Conservation (phyloP, 2,888 invertebrate species). For the Lottia gigantea region DNA sequence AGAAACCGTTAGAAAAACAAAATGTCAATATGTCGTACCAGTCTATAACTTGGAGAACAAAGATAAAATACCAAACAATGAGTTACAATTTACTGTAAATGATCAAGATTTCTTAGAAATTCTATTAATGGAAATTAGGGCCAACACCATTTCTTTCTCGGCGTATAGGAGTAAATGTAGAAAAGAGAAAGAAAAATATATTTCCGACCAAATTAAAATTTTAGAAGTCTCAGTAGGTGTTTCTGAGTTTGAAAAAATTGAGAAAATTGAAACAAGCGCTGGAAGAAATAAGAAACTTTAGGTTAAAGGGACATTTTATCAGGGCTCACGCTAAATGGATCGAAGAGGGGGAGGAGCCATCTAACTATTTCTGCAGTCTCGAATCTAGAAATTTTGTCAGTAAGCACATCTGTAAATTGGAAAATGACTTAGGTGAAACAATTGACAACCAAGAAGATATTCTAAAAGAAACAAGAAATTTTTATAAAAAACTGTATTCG, state of each 20-base stretch:
- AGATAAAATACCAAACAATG: neutral
- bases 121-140: slow-evolving; percentile 20
- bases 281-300: slow-evolving; percentile 5
- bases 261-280: slow-evolving; percentile 6
- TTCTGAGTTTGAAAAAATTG: neutral
- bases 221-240: slow-evolving; percentile 1
- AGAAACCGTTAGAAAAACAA: neutral
- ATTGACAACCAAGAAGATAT: slow-evolving; percentile 5
- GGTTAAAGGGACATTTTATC: slow-evolving; percentile 1
- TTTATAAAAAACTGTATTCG: slow-evolving; percentile 10
- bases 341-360: slow-evolving; percentile 17
- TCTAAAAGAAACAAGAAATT: neutral
- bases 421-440: neutral
- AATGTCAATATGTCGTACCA: slow-evolving; percentile 1
- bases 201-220: neutral
- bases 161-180: slow-evolving; percentile 16
- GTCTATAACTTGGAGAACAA: neutral
- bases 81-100: slow-evolving; percentile 8
- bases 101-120: slow-evolving; percentile 16
- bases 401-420: slow-evolving; percentile 5
- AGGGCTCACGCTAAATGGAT: slow-evolving; percentile 18
- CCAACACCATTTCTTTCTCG: slow-evolving; percentile 18
- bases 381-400: slow-evolving; percentile 12
- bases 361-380: slow-evolving; percentile 13
- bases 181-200: neutral